Percentiles rank a stretch among this genome's conserved stretches.
These are phyloP conservation scores for Ericerus pela DNA, from an alignment of 1,140 invertebrate genomes.

Conservation along the genomic window DNA sequence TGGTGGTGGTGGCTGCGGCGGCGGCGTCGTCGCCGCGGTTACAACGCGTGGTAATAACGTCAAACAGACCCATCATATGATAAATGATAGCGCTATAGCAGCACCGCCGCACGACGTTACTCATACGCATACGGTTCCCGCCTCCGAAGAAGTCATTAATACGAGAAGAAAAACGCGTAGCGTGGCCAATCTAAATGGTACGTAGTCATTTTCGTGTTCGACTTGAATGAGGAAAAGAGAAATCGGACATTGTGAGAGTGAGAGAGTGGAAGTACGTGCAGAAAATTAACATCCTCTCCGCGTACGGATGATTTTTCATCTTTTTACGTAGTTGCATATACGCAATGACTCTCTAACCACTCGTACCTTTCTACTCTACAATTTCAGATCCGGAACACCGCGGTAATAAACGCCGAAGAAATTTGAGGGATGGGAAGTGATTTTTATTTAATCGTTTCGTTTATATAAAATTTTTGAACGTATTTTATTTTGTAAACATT, in stretches of 20 bases:
- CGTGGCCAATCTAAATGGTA: constrained; percentile 6
- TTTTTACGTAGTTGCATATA: too few species aligned
- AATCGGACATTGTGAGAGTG: too few species aligned
- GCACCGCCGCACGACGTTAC: background rate
- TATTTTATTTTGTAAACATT: background rate
- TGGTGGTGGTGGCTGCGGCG: background rate
- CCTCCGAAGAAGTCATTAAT: constrained; percentile 5
- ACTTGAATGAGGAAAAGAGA: too few species aligned
- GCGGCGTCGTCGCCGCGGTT: background rate
- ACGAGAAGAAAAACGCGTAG: constrained; percentile 6
- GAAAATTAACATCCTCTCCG: too few species aligned
- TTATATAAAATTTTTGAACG: background rate
- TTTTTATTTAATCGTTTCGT: background rate
- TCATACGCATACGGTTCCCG: constrained; percentile 6
- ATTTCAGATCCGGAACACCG: background rate
- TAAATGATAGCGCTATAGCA: constrained; percentile 6
- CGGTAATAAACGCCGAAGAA: background rate
- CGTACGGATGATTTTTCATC: too few species aligned
- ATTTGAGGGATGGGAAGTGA: constrained; percentile 1
- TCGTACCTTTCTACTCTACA: background rate
- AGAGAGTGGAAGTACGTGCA: too few species aligned
- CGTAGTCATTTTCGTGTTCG: too few species aligned
- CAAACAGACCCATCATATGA: background rate
- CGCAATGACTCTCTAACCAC: too few species aligned
- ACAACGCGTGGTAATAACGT: background rate